These are phyloP conservation scores for Spinus pinus DNA, from an alignment of 2,797 vertebrate genomes.

Conservation along the genomic window DNA sequence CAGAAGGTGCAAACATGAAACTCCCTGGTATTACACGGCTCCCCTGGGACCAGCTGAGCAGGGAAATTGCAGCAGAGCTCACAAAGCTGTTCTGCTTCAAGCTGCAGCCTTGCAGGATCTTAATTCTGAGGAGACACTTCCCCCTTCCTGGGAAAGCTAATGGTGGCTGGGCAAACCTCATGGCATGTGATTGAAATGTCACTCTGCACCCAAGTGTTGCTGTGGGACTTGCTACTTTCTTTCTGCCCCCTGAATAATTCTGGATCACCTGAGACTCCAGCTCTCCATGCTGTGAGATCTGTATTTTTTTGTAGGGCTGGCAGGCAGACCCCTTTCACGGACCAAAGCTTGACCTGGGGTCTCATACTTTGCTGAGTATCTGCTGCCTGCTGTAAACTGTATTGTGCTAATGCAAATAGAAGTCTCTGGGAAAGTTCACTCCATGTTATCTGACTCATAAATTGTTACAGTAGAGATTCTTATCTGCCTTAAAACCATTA, in stretches of 20 bases:
- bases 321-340: not conserved
- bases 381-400: not conserved
- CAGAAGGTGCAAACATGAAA: not conserved
- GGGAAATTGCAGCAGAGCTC: not conserved
- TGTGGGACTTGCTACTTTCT: not conserved
- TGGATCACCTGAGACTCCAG: not conserved
- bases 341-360: not conserved
- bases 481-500: not conserved
- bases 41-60: not conserved
- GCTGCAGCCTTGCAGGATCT: not conserved
- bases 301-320: not conserved
- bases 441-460: not conserved
- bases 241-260: not conserved
- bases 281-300: not conserved
- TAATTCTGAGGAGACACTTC: not conserved
- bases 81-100: not conserved
- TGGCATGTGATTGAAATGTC: not conserved
- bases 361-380: not conserved
- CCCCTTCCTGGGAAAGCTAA: accelerated
- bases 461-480: not conserved
- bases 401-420: not conserved
- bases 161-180: accelerated
- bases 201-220: accelerated
- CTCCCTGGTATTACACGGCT: not conserved
- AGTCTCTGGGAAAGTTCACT: not conserved